Base-by-base conservation (phyloP, 2,797 vertebrate species). In the Lacerta agilis region DNA sequence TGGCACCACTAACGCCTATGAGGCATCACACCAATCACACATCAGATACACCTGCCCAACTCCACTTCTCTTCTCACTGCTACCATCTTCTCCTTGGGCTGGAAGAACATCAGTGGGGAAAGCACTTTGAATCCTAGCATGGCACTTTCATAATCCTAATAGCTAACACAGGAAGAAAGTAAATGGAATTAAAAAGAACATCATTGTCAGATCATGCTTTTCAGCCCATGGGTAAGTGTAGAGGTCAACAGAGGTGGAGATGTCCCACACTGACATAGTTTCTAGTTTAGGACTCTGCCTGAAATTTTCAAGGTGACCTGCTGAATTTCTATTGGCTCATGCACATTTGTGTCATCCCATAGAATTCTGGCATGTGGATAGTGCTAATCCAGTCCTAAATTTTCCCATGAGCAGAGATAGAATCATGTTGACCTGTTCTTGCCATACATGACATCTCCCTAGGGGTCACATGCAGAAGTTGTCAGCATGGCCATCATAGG, bases 331-430 rank as follows among this genome's bases (percentile, higher is more conserved):
- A 8, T 1, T 15, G 89, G 78, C 61, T 80, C 80, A 8, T 29
- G 25, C 85, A 29, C 82, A 18, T 33, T 20, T 33, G 55, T 88
- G 6, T 76, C 5, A 76, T 38, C 86, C 69, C 80, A 80, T 45
- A 76, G 82, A 1, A n/a, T 77, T 1, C 0, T 0, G 0, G 29
- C n/a, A 7, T 5, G 3, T n/a, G 69, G 10, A 20, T 25, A 17
- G 58, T 23, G 13, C 33, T 55, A 38, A 36, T n/a, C n/a, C 67
- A n/a, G 5, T 71, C 69, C n/a, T 55, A 69, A 33, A 0, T 13
- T 71, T 71, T 38, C n/a, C n/a, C 55, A 61, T 80, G 55, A 20
- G 15, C 27, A 80, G 43, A 79, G 25, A 77, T n/a, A 81, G 36
- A 41, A 81, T 66, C 20, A 38, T 36, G 23, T 41, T 66, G 79